Evolutionary conservation across 2,797 vertebrate genomes (phyloP).

Genomic region (Danio tinwini): DNA sequence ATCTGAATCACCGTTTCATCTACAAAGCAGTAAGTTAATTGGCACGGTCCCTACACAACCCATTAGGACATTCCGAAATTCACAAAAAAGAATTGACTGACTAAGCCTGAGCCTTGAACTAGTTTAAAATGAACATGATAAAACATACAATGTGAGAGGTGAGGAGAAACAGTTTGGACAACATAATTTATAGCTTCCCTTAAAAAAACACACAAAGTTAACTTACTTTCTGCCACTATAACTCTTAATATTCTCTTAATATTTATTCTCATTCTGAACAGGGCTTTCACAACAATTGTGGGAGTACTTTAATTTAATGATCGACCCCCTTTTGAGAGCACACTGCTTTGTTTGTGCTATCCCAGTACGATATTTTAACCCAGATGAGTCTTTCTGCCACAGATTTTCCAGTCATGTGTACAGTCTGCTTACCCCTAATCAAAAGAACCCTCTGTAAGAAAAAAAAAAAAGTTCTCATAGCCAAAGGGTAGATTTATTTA

Average conservation of each 20-base stretch:
- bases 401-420: conserved; percentile 17
- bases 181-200: background rate
- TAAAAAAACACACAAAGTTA: background rate
- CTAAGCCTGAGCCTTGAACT: conserved; percentile 10
- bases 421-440: conserved; percentile 55
- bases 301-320: conserved; percentile 20
- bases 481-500: conserved; percentile 54
- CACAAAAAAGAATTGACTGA: conserved; percentile 20
- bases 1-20: conserved; percentile 46
- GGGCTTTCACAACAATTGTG: background rate
- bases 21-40: conserved; percentile 49
- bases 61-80: conserved; percentile 33
- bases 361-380: conserved; percentile 65
- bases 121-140: conserved; percentile 1
- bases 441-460: conserved; percentile 45
- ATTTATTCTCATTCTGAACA: background rate
- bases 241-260: background rate
- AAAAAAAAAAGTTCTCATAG: conserved; percentile 30
- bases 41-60: conserved; percentile 39
- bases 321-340: background rate
- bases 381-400: conserved; percentile 50
- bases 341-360: conserved; percentile 59
- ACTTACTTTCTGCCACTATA: background rate
- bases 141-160: background rate
- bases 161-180: background rate